phyloP scores from a whole-genome alignment of 2,113 vertebrate genomes.

The Fulmarus glacialis region DNA sequence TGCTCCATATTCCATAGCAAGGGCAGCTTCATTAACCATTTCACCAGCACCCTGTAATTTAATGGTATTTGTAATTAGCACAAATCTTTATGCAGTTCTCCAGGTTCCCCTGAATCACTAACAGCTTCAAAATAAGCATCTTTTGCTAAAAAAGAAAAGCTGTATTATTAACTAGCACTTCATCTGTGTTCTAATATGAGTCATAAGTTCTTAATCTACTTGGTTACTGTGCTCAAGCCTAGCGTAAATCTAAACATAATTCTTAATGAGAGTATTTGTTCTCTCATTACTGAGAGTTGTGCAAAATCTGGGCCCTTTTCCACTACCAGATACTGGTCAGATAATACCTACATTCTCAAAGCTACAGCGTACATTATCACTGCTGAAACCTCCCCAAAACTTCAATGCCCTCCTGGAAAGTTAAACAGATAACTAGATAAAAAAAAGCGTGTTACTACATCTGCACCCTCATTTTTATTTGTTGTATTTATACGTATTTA shows the following conservation, averaged over 20 bases:
- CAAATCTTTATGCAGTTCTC: not conserved
- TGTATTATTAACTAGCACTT: not conserved
- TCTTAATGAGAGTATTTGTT: not conserved
- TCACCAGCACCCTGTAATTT: constrained; percentile 90
- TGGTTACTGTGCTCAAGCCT: not conserved
- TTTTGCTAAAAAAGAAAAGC: not conserved
- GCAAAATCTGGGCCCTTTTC: not conserved
- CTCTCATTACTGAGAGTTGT: not conserved
- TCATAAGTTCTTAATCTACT: not conserved
- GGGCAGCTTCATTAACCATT: constrained; percentile 95
- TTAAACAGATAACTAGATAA: not conserved
- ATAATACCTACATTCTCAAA: not conserved
- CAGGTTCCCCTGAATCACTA: not conserved
- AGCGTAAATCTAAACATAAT: not conserved
- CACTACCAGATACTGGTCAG: not conserved
- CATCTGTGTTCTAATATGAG: not conserved
- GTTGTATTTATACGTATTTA: not conserved
- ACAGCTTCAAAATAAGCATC: not conserved
- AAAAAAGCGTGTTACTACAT: not conserved
- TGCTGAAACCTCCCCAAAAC: not conserved
- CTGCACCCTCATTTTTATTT: not conserved
- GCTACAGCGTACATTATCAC: not conserved
- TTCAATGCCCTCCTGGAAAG: not conserved
- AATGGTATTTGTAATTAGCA: not conserved
- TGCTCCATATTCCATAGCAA: constrained; percentile 97